Conservation (phyloP, 2,113 vertebrate species). For the Chloropsis hardwickii region DNA sequence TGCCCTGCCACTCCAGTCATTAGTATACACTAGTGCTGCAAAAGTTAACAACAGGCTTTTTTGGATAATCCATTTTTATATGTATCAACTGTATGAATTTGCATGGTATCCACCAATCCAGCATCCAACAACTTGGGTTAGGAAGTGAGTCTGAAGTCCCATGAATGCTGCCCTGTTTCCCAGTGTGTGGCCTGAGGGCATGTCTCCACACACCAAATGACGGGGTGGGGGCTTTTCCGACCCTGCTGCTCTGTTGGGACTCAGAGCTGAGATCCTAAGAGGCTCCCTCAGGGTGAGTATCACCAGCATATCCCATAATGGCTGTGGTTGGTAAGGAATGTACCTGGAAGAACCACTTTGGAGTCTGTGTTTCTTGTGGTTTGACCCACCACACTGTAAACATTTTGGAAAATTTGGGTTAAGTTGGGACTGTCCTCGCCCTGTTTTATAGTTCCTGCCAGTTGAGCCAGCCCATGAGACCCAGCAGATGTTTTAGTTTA, state of each 20-base stretch:
- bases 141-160: background rate
- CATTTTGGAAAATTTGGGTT: background rate
- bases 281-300: background rate
- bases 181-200: background rate
- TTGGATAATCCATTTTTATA: background rate
- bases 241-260: accelerated
- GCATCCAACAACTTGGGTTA: background rate
- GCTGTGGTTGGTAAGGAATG: background rate
- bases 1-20: background rate
- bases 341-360: background rate
- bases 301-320: background rate
- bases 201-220: background rate
- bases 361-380: background rate
- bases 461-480: background rate
- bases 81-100: background rate
- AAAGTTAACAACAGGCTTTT: background rate
- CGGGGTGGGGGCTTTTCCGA: background rate
- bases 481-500: constrained; percentile 16
- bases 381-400: background rate
- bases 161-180: background rate
- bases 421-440: background rate
- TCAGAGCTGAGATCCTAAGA: background rate
- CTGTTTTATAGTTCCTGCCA: background rate
- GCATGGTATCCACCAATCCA: background rate
- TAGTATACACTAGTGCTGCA: background rate